These are phyloP conservation scores for Anguilla anguilla DNA, from an alignment of 2,797 vertebrate genomes.

Conservation along the genomic window DNA sequence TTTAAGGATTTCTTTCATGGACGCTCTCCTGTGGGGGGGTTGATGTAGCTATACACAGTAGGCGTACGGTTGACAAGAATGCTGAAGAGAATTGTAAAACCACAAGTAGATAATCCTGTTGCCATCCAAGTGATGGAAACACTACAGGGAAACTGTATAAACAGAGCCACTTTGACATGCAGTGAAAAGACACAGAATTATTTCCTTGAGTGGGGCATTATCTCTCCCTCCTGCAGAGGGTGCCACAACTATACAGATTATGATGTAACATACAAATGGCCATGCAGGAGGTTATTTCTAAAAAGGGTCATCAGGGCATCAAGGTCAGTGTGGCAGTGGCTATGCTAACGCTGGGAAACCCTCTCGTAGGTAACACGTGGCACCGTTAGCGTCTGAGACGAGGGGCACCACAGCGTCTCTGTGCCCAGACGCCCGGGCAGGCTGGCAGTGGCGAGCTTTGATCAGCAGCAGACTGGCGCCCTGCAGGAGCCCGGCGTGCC, in stretches of 20 bases:
- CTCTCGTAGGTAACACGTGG: not conserved
- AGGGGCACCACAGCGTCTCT: not conserved
- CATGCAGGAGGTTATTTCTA: not conserved
- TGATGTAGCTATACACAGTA: not conserved
- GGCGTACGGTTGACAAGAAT: not conserved
- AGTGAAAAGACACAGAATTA: no score
- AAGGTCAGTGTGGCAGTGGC: not conserved
- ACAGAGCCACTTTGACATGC: not conserved
- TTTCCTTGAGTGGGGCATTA: not conserved
- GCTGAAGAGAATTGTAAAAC: not conserved
- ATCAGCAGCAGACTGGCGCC: constrained; percentile 52
- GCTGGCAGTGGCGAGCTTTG: constrained; percentile 53
- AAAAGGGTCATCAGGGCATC: not conserved
- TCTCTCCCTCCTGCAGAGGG: not conserved
- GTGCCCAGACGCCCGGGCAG: constrained; percentile 38
- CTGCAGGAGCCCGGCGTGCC: not conserved
- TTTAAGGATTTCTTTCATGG: not conserved
- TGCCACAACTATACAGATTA: not conserved
- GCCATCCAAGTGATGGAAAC: not conserved
- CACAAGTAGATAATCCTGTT: no score
- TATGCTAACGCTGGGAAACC: not conserved
- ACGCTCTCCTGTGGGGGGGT: no score
- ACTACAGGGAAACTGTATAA: not conserved
- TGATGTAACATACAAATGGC: not conserved
- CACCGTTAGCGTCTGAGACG: not conserved